Evolutionary conservation across 1,140 invertebrate genomes (phyloP), one percentile per base, ranked within the genome.

Genomic region (Parapsyche elsis): DNA sequence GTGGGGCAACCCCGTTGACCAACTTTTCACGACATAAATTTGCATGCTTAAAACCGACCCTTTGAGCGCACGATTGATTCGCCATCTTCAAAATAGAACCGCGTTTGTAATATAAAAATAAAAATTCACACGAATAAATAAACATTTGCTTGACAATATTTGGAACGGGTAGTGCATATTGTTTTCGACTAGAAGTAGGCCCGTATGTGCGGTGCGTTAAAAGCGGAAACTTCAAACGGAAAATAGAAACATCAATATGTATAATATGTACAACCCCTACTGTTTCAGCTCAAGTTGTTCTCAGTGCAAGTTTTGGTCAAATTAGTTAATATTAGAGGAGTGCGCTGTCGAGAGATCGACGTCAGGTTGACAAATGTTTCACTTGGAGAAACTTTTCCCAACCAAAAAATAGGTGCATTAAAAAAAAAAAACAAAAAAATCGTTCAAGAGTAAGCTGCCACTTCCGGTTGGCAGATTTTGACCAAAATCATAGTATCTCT

Each of bases 11-110:
- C 16, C 16, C 16, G 49, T 53, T 53, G 49, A 53, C 49, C 49
- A 53, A 53, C 49, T 53, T 53, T 53, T 53, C 49, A 12, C 49
- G 49, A 53, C 49, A 53, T 53, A 53, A 53, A 53, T 53, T 53
- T 53, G 10, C 49, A 16, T 10, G 49, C 16, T 53, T 53, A 53
- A 53, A 53, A 53, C 49, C 16, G 16, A 53, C 16, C 49, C 49
- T 16, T 14, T 16, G 49, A 12, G 16, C 49, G 49, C 49, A 12
- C 49, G 49, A 53, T 53, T 53, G 49, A 53, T 53, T 53, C 30
- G 30, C 30, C 30, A 38, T 4, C 30, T 38, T 38, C 30, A 38
- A 38, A 38, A 38, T 38, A 38, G 30, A 38, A 38, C 2, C 30
- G 30, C 30, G 7, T 38, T 38, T 38, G 1, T 38, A 38, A 4